Evolutionary conservation across 2,797 vertebrate species (phyloP), one percentile per base, ranked within the genome.

Genomic region (Harpagifer antarcticus): DNA sequence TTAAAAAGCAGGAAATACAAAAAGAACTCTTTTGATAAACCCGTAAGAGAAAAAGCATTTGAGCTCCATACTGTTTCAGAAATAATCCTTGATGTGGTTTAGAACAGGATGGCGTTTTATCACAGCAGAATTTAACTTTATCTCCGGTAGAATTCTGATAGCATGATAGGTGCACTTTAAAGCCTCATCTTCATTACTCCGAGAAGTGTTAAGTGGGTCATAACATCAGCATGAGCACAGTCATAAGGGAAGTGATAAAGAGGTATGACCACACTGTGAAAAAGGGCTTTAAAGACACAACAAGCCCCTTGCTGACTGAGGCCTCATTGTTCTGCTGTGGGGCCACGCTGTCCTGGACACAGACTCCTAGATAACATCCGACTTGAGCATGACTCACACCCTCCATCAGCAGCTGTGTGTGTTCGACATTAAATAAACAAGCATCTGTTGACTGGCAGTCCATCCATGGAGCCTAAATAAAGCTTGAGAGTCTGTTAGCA

Each of bases 361-460:
- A 2, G 48, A 52, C 75, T 50, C 52, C 70, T 16, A 76, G 76
- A 88, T 86, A 78, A 88, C 84, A 70, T 87, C 86, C 69, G 61
- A 88, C 77, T 78, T 56, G 47, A 78, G 72, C 58, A 23, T 87
- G 91, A 95, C 74, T 90, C 91, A 87, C 75, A 77, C 50, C 83
- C 77, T 89, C 82, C 75, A 52, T 48, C 52, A 58, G 64, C 86
- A 90, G 84, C 82, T 90, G 88, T 86, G 86, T 90, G 85, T 89
- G 82, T 82, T 76, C 77, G 70, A 72, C 65, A 84, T 84, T 85
- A 75, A 69, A 65, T 61, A 82, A 89, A 79, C 86, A 77, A 63
- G 55, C 76, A 70, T 82, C 23, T 89, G 90, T 91, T 89, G 78
- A 88, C 72, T 76, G 56, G 17, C 9, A 27, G 16, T 47, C 45